These are phyloP conservation scores for Chondrilla cf. caribensis DNA, from an alignment of 37 sponge, comb jelly and placozoan genomes.

Conservation along the genomic window DNA sequence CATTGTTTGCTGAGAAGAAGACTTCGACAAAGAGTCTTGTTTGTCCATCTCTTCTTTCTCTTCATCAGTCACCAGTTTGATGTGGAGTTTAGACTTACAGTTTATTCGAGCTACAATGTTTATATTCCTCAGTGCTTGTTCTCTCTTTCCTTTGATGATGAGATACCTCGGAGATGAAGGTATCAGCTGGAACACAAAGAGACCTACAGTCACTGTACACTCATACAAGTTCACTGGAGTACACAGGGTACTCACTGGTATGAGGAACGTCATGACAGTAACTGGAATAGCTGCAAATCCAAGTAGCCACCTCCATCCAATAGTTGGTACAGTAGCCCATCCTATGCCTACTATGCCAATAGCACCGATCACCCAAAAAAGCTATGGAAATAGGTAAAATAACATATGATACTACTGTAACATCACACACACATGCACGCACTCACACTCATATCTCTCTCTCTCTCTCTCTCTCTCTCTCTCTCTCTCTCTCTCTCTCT, in stretches of 20 bases:
- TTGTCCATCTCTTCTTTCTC: slow-evolving; percentile 46
- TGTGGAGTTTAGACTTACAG: slow-evolving; percentile 31
- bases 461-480: too few relatives aligned
- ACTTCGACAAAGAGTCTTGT: too few relatives aligned
- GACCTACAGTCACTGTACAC: too few relatives aligned
- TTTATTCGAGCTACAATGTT: slow-evolving; percentile 54
- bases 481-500: too few relatives aligned
- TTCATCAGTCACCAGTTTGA: slow-evolving; percentile 43
- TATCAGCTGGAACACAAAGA: slow-evolving; percentile 36
- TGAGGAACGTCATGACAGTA: slow-evolving; percentile 30
- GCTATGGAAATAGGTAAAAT: not conserved
- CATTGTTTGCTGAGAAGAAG: too few relatives aligned
- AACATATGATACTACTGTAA: not conserved
- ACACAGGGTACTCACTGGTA: slow-evolving; percentile 37
- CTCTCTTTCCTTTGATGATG: slow-evolving; percentile 40
- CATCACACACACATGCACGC: not conserved
- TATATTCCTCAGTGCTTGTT: slow-evolving; percentile 65
- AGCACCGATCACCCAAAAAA: slow-evolving; percentile 59
- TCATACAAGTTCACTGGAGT: too few relatives aligned
- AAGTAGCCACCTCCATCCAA: slow-evolving; percentile 21
- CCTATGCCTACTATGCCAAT: slow-evolving; percentile 42
- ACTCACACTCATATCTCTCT: not conserved
- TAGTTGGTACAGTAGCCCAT: slow-evolving; percentile 3
- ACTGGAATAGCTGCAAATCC: slow-evolving; percentile 37
- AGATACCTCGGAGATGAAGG: slow-evolving; percentile 74